Conservation (phyloP, 2,888 invertebrate species). For the Malachius bipustulatus region DNA sequence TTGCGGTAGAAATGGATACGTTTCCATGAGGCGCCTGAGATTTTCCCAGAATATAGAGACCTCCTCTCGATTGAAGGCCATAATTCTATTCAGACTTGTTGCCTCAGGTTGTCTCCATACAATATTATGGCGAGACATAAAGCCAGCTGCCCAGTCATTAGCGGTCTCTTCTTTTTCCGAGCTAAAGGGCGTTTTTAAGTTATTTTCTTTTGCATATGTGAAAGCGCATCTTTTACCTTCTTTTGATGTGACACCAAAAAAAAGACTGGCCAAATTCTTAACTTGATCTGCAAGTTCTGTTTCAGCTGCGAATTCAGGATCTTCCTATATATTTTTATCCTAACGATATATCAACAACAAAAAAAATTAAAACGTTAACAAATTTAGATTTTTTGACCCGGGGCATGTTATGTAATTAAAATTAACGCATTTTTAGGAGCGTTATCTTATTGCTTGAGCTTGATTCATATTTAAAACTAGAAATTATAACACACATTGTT, state of each 20-base stretch:
- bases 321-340: too few species aligned
- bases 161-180: background rate
- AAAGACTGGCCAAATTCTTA: background rate
- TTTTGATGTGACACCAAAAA: background rate
- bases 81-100: conserved; percentile 2
- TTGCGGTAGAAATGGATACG: background rate
- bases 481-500: too few species aligned
- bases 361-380: too few species aligned
- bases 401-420: too few species aligned
- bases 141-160: background rate
- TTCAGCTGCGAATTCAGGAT: too few species aligned
- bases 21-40: background rate
- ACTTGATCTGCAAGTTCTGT: background rate
- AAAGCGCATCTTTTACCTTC: background rate
- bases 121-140: background rate
- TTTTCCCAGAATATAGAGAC: conserved; percentile 2
- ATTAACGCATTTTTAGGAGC: too few species aligned
- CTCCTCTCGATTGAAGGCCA: conserved; percentile 1
- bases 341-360: too few species aligned
- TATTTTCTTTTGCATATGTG: background rate
- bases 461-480: too few species aligned
- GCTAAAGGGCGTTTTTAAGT: background rate
- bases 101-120: background rate
- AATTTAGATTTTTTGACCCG: too few species aligned
- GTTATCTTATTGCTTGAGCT: too few species aligned